Evolutionary conservation across 2,888 invertebrate genomes (phyloP).

Genomic region (Parapristionchus giblindavisi): DNA sequence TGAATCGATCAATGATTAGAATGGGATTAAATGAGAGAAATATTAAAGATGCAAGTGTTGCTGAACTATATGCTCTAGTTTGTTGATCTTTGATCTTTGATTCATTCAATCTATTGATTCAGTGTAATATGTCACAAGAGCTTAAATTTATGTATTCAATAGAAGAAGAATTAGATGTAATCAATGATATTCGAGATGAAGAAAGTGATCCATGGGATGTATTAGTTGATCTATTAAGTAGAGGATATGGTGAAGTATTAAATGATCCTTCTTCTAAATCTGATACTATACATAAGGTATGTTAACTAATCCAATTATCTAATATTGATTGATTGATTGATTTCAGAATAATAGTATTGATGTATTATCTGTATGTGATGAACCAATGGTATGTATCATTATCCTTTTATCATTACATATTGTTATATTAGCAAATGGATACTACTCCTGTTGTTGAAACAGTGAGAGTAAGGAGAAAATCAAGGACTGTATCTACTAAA

Average conservation of each 20-base stretch:
- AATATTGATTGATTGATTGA: neutral
- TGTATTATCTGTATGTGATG: too few species aligned
- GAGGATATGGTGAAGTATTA: conserved; percentile 55
- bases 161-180: too few species aligned
- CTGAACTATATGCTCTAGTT: conserved; percentile 58
- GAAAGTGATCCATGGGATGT: conserved; percentile 48
- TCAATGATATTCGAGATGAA: conserved; percentile 5
- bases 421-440: too few species aligned
- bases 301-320: neutral
- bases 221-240: conserved; percentile 44
- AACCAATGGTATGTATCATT: too few species aligned
- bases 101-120: neutral
- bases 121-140: conserved; percentile 10
- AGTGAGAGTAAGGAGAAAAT: neutral
- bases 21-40: conserved; percentile 49
- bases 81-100: conserved; percentile 5
- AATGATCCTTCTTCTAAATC: neutral
- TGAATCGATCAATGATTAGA: conserved; percentile 43
- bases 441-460: neutral
- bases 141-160: conserved; percentile 5
- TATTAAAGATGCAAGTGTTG: conserved; percentile 48
- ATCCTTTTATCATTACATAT: too few species aligned
- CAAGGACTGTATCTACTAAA: too few species aligned
- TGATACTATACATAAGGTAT: neutral
- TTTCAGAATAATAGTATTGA: too few species aligned